phyloP scores from a whole-genome alignment of 2,797 vertebrate genomes.

The Halcyon leucocephala region DNA sequence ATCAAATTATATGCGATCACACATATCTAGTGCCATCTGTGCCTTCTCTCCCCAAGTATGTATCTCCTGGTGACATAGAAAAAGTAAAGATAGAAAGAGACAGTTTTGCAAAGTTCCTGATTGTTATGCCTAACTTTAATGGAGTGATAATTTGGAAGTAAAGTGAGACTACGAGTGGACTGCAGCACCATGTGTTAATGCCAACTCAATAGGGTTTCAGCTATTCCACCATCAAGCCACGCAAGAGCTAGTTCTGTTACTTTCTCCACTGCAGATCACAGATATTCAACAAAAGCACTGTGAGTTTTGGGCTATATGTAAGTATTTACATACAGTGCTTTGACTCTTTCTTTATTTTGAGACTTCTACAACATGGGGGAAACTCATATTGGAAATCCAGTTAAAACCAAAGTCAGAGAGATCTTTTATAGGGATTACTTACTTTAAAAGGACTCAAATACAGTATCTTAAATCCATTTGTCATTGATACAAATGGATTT shows the following conservation, averaged over 20 bases:
- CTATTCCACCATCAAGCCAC: neutral
- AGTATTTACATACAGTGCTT: neutral
- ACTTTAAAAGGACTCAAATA: constrained; percentile 26
- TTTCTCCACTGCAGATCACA: neutral
- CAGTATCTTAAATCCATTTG: constrained; percentile 6
- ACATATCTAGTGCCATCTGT: neutral
- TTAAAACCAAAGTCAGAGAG: neutral
- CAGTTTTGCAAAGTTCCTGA: neutral
- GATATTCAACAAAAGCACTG: neutral
- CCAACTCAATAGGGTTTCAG: neutral
- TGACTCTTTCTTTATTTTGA: neutral
- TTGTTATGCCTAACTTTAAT: neutral
- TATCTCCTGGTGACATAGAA: neutral
- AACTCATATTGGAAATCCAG: neutral
- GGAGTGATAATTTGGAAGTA: neutral
- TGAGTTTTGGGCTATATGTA: neutral
- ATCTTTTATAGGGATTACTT: constrained; percentile 25
- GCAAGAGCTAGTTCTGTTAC: neutral
- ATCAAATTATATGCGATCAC: neutral
- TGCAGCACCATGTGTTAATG: neutral
- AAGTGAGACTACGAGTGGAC: fast-evolving
- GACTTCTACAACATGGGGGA: neutral
- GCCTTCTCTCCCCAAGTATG: neutral
- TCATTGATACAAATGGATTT: constrained; percentile 40
- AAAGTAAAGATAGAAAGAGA: neutral